Evolutionary conservation across 2,797 vertebrate species (phyloP).

Genomic region (Hemitrygon akajei): DNA sequence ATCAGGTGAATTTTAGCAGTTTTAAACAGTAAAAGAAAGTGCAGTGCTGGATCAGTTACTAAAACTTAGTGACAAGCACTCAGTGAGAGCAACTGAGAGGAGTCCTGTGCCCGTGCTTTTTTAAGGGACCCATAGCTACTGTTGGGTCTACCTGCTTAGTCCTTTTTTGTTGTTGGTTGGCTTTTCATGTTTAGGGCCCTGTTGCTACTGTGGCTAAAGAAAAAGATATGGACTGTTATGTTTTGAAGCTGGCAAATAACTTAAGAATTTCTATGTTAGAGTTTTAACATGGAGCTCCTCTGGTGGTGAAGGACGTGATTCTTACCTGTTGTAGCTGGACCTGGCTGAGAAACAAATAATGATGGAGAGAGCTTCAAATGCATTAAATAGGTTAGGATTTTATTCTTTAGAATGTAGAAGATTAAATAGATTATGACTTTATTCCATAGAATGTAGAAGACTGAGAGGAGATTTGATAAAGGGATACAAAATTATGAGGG

Average conservation of each 20-base stretch:
- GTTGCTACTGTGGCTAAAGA: neutral
- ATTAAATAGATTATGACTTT: too few relatives aligned
- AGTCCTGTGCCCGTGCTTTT: neutral
- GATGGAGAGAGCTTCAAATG: neutral
- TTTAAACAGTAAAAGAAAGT: neutral
- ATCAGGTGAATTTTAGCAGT: neutral
- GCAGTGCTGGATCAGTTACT: neutral
- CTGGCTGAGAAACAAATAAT: neutral
- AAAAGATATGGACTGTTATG: neutral
- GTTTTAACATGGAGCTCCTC: neutral
- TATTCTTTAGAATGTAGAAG: too few relatives aligned
- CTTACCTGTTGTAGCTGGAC: neutral
- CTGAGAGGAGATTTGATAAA: too few relatives aligned
- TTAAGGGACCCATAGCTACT: neutral
- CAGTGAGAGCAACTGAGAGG: neutral
- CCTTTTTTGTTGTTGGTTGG: neutral
- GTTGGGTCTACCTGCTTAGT: neutral
- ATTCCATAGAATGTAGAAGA: too few relatives aligned
- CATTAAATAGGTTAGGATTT: too few relatives aligned
- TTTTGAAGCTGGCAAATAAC: neutral
- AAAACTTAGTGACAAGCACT: neutral
- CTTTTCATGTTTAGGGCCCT: neutral
- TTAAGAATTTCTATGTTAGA: neutral
- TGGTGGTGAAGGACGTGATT: too few relatives aligned
- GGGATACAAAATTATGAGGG: too few relatives aligned